These are phyloP conservation scores for human DNA, from an alignment of 2,113 vertebrate genomes.

Conservation along the genomic window DNA sequence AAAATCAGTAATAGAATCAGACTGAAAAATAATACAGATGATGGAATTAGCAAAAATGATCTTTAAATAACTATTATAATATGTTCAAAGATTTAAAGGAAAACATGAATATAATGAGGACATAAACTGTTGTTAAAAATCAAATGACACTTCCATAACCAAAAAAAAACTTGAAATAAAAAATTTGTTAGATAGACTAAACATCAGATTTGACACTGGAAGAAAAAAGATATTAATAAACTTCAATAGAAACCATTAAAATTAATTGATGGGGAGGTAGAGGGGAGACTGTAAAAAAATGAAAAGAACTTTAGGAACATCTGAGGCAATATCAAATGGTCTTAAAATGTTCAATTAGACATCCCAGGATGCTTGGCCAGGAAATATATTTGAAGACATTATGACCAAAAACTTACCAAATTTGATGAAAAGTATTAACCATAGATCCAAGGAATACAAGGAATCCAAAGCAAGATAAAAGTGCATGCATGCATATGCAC, in stretches of 20 bases:
- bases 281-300: neutral
- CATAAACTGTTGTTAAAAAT: neutral
- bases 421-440: neutral
- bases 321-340: neutral
- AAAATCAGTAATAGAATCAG: neutral
- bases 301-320: too few species aligned
- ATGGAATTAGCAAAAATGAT: neutral
- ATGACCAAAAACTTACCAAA: neutral
- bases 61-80: neutral
- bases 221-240: neutral
- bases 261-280: neutral
- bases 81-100: neutral
- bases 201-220: neutral
- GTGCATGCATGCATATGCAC: neutral
- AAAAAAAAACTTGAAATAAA: neutral
- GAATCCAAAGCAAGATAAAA: neutral
- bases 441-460: neutral
- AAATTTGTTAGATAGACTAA: neutral
- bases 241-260: neutral
- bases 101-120: neutral
- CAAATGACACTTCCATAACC: neutral
- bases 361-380: neutral
- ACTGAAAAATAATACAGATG: neutral
- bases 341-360: neutral
- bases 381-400: neutral